phyloP scores from a whole-genome alignment of 2,888 invertebrate genomes.

The Acanthosepion pharaonis region DNA sequence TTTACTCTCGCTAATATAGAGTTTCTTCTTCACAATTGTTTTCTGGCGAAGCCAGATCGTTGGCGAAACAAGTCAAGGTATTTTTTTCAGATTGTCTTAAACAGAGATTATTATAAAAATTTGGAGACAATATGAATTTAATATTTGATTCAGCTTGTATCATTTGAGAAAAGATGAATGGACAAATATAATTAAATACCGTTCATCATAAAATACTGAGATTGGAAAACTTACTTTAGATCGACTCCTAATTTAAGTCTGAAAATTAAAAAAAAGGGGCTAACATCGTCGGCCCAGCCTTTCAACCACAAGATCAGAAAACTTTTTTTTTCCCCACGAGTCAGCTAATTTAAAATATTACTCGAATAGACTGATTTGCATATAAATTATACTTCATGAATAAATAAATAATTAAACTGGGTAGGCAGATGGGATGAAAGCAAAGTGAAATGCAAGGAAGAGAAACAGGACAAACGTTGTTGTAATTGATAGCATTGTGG shows the following conservation, averaged over 20 bases:
- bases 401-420: constrained; percentile 12
- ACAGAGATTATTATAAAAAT: no score
- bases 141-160: no score
- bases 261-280: background rate
- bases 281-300: background rate
- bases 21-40: no score
- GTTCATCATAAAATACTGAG: background rate
- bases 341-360: background rate
- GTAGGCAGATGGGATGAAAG: background rate
- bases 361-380: background rate
- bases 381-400: constrained; percentile 33
- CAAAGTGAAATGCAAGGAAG: background rate
- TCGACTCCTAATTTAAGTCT: background rate
- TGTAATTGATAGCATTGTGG: background rate
- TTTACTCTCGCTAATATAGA: no score
- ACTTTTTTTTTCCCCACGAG: background rate
- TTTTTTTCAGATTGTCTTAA: no score
- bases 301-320: background rate
- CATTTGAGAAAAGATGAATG: background rate
- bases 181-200: background rate
- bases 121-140: no score
- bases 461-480: background rate
- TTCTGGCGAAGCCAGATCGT: no score
- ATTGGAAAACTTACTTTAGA: background rate
- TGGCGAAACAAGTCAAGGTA: no score